Evolutionary conservation across 2,113 vertebrate genomes (phyloP).

Genomic region (Peromyscus polionotus): DNA sequence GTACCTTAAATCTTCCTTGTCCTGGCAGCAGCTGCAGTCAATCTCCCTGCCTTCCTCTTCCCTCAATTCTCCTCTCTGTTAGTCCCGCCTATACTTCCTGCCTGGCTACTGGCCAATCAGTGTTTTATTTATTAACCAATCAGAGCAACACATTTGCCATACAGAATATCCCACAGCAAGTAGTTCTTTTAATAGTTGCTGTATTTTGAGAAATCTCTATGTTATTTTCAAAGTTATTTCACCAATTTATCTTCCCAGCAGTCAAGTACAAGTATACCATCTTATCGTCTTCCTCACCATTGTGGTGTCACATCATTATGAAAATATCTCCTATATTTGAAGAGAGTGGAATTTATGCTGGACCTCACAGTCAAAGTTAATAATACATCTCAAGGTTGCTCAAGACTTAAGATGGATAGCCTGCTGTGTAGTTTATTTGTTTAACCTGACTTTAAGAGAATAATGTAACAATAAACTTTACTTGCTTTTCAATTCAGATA

Average conservation of each 20-base stretch:
- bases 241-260: background rate
- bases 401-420: background rate
- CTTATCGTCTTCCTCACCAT: background rate
- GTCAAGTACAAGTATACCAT: background rate
- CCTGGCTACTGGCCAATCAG: too few relatives aligned
- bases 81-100: too few relatives aligned
- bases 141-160: too few relatives aligned
- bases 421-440: background rate
- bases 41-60: too few relatives aligned
- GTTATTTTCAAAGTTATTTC: background rate
- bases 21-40: too few relatives aligned
- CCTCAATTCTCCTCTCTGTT: too few relatives aligned
- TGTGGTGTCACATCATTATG: background rate
- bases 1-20: too few relatives aligned
- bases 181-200: background rate
- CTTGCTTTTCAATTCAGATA: background rate
- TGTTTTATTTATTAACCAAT: too few relatives aligned
- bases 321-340: background rate
- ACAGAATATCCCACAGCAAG: too few relatives aligned
- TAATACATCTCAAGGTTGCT: background rate
- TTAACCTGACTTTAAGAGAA: background rate
- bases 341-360: background rate
- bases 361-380: background rate
- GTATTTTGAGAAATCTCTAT: background rate
- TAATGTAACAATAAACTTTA: background rate